Evolutionary conservation across 2,888 invertebrate species (phyloP), one percentile per base, ranked within the genome.

Genomic region (Graphium colonna): DNA sequence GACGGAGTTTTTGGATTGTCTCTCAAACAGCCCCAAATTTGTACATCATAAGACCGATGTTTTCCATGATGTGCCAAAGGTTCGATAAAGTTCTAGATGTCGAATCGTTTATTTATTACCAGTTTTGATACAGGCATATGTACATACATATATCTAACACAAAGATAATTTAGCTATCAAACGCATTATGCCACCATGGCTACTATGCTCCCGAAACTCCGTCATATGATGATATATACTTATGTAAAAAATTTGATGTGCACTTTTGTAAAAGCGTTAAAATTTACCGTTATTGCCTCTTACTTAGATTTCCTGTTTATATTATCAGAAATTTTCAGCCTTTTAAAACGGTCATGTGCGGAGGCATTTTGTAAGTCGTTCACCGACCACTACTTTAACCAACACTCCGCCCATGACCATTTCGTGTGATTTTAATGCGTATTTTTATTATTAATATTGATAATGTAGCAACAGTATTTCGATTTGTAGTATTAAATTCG

Each of bases 401-500:
- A 31, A 31, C 3, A 31, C 69, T 77, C 71, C 66, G 69, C 73
- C 75, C 73, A 62, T 64, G 64, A 73, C 68, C 73, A 60, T 72
- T 60, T 71, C 70, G 73, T 74, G 68, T 76, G 64, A 79, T 80
- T 82, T 83, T 79, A 86, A 81, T 81, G 81, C 79, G 78, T 84
- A 82, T 82, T 82, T 71, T 77, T 77, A 76, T 70, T 53, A 75
- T 76, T 79, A 75, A 73, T 78, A 75, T 76, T 67, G 64, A 77
- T 83, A 84, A 75, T 54, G 76, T 87, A 85, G 82, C 75, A 61
- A 73, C 79, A 82, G 75, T 82, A 82, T 79, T 83, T 84, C 79
- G 73, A 84, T 80, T 83, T 77, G 79, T 86, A 85, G 85, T 62
- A 73, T 79, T 79, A 79, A 77, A 84, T 82, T 85, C 74, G 82